These are phyloP conservation scores for Probaryconus sp. DNA, from an alignment of 1,140 invertebrate genomes.

Conservation along the genomic window DNA sequence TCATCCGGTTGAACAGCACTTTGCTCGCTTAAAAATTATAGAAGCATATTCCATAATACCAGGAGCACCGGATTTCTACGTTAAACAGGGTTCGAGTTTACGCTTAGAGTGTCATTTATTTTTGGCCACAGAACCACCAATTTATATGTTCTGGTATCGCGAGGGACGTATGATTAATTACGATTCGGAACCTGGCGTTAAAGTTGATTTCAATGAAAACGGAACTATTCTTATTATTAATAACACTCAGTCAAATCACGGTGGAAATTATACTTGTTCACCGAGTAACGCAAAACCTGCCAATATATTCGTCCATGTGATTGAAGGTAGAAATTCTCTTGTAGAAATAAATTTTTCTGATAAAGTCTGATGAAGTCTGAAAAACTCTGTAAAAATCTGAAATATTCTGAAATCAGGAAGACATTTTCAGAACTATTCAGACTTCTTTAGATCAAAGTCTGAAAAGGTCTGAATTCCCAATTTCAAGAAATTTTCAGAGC, in stretches of 20 bases:
- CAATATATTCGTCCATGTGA: constrained; percentile 84
- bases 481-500: no score
- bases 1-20: constrained; percentile 73
- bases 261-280: constrained; percentile 84
- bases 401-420: no score
- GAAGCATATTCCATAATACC: constrained; percentile 87
- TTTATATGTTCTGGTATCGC: constrained; percentile 90
- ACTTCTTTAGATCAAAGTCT: no score
- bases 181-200: constrained; percentile 79
- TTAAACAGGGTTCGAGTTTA: constrained; percentile 85
- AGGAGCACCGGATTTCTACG: constrained; percentile 86
- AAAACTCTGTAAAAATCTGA: no score
- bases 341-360: no score
- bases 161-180: constrained; percentile 86
- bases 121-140: constrained; percentile 85
- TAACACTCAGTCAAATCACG: constrained; percentile 80
- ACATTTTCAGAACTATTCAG: no score
- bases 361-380: no score
- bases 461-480: no score
- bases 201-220: constrained; percentile 76
- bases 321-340: no score
- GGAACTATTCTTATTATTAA: constrained; percentile 79
- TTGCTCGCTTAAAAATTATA: constrained; percentile 74
- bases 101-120: constrained; percentile 85
- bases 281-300: constrained; percentile 84